phyloP scores from a whole-genome alignment of 2,797 vertebrate species.

The Trematocara caparti region DNA sequence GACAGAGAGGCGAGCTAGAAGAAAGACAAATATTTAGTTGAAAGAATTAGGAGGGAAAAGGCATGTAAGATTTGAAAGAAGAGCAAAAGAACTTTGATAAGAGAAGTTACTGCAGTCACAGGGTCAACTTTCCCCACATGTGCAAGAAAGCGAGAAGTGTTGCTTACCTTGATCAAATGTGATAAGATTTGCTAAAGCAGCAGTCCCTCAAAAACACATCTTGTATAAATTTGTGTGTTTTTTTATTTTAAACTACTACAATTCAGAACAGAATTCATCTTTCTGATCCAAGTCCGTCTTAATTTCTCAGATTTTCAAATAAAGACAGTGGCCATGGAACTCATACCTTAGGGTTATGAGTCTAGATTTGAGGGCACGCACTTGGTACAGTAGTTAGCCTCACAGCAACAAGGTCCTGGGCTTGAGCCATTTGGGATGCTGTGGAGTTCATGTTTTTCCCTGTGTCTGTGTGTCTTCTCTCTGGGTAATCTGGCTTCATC shows the following conservation, averaged over 20 bases:
- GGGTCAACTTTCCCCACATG: neutral
- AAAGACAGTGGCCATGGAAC: neutral
- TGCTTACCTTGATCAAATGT: neutral
- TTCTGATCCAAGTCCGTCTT: neutral
- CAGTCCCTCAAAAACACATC: neutral
- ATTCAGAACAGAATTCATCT: neutral
- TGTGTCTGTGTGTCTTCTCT: neutral
- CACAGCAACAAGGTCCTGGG: neutral
- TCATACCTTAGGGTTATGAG: neutral
- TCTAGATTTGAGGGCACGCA: neutral
- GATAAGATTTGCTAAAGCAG: neutral
- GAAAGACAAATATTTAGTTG: constrained; percentile 49
- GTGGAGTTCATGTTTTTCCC: neutral
- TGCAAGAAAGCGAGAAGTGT: neutral
- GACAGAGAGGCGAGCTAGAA: constrained; percentile 17
- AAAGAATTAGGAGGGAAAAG: constrained; percentile 18
- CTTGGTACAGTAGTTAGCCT: neutral
- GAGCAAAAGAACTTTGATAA: neutral
- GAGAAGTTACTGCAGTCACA: neutral
- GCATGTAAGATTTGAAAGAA: constrained; percentile 5
- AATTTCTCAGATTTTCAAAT: neutral
- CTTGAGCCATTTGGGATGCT: neutral
- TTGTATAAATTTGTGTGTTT: neutral
- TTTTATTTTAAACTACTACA: neutral
- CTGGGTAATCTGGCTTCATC: neutral